These are phyloP conservation scores for Agapornis roseicollis DNA, from an alignment of 2,113 vertebrate genomes.

Conservation along the genomic window DNA sequence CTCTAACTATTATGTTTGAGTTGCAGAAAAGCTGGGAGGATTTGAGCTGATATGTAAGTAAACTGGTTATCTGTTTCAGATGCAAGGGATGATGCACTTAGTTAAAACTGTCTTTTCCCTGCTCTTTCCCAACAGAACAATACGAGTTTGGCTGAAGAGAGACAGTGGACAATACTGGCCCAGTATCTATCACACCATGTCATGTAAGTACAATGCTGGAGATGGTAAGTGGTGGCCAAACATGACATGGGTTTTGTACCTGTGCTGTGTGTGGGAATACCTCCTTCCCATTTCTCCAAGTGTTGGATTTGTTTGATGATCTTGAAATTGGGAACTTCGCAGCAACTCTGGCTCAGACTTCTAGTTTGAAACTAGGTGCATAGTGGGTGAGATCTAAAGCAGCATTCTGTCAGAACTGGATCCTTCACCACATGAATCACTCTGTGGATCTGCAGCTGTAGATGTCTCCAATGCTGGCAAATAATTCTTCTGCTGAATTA, in stretches of 20 bases:
- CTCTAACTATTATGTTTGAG: neutral
- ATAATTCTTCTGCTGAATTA: neutral
- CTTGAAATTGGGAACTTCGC: neutral
- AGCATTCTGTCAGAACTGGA: neutral
- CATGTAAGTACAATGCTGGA: conserved; percentile 80
- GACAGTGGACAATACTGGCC: conserved; percentile 98
- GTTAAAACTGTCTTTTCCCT: neutral
- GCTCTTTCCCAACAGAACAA: conserved; percentile 76
- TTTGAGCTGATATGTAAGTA: neutral
- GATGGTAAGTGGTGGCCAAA: neutral
- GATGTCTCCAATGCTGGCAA: neutral
- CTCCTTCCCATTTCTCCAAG: neutral
- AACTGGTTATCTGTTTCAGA: neutral
- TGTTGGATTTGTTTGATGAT: neutral
- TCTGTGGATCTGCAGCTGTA: neutral
- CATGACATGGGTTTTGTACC: neutral
- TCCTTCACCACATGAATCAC: neutral
- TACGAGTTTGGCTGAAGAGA: conserved; percentile 94
- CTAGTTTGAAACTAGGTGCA: neutral
- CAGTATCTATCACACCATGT: conserved; percentile 92
- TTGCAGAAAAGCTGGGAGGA: neutral
- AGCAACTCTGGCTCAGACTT: neutral
- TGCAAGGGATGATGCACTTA: neutral
- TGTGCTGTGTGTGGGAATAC: neutral
- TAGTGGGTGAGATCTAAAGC: neutral